These are phyloP conservation scores for Astreopora myriophthalma DNA, from an alignment of 64 coral and sea anemone genomes.

Conservation along the genomic window DNA sequence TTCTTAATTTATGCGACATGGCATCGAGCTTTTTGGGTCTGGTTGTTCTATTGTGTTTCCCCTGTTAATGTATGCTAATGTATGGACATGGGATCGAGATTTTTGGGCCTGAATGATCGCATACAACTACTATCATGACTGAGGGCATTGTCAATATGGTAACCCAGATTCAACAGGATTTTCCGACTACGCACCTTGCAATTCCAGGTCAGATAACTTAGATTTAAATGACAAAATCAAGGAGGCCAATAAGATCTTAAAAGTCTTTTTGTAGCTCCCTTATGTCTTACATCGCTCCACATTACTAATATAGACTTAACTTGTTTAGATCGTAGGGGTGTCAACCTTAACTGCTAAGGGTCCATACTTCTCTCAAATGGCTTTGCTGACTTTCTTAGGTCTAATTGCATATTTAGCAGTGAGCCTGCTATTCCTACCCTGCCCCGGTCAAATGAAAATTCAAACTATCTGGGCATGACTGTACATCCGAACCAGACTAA, in stretches of 20 bases:
- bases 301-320: neutral
- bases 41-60: too few species aligned
- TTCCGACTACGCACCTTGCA: slow-evolving; percentile 7
- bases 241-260: slow-evolving; percentile 13
- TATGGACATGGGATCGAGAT: too few species aligned
- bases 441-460: neutral
- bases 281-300: too few species aligned
- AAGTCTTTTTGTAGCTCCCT: neutral
- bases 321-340: neutral
- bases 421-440: neutral
- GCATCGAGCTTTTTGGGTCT: too few species aligned
- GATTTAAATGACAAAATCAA: slow-evolving; percentile 44
- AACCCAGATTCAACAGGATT: slow-evolving; percentile 48
- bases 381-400: neutral
- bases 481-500: neutral
- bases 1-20: too few species aligned
- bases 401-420: neutral
- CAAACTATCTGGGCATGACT: neutral
- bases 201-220: slow-evolving; percentile 53
- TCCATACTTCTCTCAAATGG: neutral
- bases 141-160: slow-evolving; percentile 45
- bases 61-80: too few species aligned
- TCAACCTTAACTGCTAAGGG: neutral
- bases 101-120: too few species aligned
- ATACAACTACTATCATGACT: too few species aligned